Percentiles rank a stretch among this genome's conserved stretches.
Conservation (phyloP, 2,113 vertebrate genomes). For the Acinonyx jubatus region DNA sequence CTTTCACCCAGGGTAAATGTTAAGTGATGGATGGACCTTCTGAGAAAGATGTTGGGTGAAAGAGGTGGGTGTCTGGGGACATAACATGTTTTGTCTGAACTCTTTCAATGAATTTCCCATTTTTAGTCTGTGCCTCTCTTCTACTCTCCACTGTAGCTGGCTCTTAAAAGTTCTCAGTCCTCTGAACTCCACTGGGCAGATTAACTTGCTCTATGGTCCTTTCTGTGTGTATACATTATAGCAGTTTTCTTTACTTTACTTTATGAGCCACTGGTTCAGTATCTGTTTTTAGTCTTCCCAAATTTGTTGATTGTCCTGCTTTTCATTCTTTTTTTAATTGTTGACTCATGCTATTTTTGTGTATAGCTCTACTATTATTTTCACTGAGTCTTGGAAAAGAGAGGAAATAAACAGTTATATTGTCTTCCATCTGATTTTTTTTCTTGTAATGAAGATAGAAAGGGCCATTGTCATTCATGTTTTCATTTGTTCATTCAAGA, state of each 20-base stretch:
- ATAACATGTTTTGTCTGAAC: not conserved
- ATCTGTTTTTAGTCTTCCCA: not conserved
- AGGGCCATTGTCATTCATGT: not conserved
- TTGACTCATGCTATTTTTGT: not conserved
- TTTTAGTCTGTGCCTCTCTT: not conserved
- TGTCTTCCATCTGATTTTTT: not conserved
- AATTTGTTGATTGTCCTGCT: not conserved
- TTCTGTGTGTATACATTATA: not conserved
- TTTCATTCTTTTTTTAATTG: not conserved
- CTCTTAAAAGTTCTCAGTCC: not conserved
- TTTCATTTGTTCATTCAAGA: not conserved
- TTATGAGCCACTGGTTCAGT: not conserved
- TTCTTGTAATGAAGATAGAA: not conserved
- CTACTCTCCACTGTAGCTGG: not conserved
- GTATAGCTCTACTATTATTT: not conserved
- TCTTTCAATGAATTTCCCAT: not conserved
- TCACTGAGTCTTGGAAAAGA: not conserved
- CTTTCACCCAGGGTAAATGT: not conserved
- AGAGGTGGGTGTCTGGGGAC: not conserved
- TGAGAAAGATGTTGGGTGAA: not conserved
- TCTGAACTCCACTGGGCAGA: not conserved
- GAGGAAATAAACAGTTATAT: not conserved
- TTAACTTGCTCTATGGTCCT: not conserved
- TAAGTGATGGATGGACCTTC: not conserved
- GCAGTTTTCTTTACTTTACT: not conserved